Conservation (phyloP, 1,140 invertebrate genomes). For the Ceratina calcarata region DNA sequence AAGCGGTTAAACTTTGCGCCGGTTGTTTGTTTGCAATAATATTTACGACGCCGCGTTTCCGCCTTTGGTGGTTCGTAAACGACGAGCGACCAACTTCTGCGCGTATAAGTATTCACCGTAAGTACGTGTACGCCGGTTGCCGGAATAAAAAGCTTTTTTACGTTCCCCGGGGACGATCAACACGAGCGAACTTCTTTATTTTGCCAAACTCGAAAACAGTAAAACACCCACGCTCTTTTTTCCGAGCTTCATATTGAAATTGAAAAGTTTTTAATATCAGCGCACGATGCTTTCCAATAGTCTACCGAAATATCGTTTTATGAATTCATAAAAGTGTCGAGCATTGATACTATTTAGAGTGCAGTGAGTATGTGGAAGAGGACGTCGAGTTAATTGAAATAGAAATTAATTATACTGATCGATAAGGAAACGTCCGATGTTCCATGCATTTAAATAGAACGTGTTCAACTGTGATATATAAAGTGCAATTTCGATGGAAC, state of each 20-base stretch:
- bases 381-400: no score
- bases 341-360: no score
- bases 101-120: no score
- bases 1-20: constrained; percentile 1
- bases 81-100: neutral
- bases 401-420: no score
- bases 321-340: no score
- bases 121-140: neutral
- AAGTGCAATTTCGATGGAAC: no score
- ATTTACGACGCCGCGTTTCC: neutral
- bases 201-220: no score
- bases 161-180: neutral
- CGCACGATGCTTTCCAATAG: neutral
- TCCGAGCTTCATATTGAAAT: neutral
- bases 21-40: constrained; percentile 1
- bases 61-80: constrained; percentile 5
- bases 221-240: neutral
- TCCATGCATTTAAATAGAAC: no score
- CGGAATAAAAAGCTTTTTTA: neutral
- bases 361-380: no score
- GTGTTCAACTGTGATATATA: no score
- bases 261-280: neutral
- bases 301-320: neutral
- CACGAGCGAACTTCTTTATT: no score
- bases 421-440: no score